Conservation (phyloP, 2,888 invertebrate genomes). For the Chymomyza procnemis region DNA sequence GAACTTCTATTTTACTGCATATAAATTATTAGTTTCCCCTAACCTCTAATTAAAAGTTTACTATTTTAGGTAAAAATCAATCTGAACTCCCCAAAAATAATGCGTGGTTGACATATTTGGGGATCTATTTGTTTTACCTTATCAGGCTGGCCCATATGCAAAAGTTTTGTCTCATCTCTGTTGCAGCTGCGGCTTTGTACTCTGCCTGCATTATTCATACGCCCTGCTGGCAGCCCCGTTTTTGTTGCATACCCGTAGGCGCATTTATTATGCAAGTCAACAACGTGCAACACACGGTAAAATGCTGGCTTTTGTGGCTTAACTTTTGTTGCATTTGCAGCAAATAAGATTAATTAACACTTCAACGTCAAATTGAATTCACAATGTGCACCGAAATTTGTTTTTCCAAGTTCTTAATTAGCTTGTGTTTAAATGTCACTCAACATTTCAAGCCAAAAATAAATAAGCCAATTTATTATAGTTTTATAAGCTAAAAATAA, state of each 20-base stretch:
- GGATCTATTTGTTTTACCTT: not conserved
- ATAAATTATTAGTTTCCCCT: too few relatives aligned
- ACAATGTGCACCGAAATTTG: not conserved
- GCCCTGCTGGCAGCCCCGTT: not conserved
- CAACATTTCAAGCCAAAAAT: too few relatives aligned
- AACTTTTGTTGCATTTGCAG: not conserved
- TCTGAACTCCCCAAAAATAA: too few relatives aligned
- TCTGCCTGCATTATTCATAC: not conserved
- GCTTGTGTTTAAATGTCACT: not conserved
- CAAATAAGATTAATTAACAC: not conserved
- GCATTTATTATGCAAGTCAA: not conserved
- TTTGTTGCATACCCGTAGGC: not conserved
- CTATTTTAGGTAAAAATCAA: too few relatives aligned
- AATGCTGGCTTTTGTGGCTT: not conserved
- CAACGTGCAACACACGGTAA: not conserved
- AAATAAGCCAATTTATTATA: too few relatives aligned
- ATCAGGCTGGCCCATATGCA: not conserved
- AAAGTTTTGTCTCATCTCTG: not conserved
- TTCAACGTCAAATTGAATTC: not conserved
- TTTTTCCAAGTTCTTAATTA: not conserved
- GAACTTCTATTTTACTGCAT: too few relatives aligned
- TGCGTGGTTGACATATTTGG: too few relatives aligned
- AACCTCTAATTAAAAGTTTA: too few relatives aligned
- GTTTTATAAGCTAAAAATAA: too few relatives aligned
- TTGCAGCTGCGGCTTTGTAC: too few relatives aligned